A percentile compares a stretch with the other conserved stretches of the same genome.
Conservation (phyloP, 2,888 invertebrate species). For the Proisotoma minuta region DNA sequence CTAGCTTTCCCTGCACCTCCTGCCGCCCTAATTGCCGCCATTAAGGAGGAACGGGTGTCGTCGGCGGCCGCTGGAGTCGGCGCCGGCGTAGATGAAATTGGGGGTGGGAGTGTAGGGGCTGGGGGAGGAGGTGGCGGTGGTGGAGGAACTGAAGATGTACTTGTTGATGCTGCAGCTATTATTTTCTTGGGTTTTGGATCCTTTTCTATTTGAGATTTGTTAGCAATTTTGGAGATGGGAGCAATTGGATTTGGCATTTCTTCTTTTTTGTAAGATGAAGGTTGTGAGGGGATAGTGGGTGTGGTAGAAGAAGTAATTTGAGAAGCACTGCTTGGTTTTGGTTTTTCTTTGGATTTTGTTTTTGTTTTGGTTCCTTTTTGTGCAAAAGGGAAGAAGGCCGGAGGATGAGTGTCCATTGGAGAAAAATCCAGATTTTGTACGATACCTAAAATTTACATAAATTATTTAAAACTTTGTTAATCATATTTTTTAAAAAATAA, state of each 20-base stretch:
- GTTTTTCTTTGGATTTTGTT: no score
- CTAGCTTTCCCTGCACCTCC: conserved; percentile 37
- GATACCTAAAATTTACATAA: background rate
- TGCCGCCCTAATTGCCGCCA: conserved; percentile 48
- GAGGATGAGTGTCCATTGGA: background rate
- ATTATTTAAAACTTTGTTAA: background rate
- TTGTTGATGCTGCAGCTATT: conserved; percentile 12
- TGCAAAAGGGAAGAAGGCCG: conserved; percentile 1
- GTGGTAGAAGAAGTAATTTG: no score
- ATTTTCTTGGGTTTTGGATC: no score
- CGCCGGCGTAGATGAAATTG: background rate
- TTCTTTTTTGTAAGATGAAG: no score
- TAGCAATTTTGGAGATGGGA: no score
- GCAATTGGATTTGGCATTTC: no score
- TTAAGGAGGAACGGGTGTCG: conserved; percentile 38
- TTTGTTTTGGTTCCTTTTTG: no score
- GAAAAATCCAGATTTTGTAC: background rate
- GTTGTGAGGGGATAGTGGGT: no score
- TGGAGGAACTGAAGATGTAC: background rate
- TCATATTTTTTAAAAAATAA: background rate
- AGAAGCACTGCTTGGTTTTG: no score
- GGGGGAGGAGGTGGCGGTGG: conserved; percentile 43
- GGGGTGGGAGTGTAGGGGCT: conserved; percentile 20
- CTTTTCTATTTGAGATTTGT: no score
- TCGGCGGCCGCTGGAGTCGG: conserved; percentile 13